A percentile compares a stretch with the other conserved stretches of the same genome.
Conservation (phyloP, 2,888 invertebrate genomes). For the Habrosyne pyritoides region DNA sequence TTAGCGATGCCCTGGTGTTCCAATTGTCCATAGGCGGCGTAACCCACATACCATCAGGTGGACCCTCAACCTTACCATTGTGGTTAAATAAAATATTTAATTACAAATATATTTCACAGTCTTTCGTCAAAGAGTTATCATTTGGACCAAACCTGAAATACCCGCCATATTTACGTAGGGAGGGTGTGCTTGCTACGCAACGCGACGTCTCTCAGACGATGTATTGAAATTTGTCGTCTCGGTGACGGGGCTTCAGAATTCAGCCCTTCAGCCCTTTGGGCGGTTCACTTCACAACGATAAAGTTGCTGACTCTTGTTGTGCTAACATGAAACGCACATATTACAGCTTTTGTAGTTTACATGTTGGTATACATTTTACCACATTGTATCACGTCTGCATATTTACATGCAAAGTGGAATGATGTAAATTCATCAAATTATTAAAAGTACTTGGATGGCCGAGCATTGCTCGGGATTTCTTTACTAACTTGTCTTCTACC, state of each 20-base stretch:
- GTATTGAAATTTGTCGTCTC: constrained; percentile 76
- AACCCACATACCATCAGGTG: no score
- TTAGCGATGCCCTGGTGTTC: no score
- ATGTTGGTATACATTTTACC: neutral
- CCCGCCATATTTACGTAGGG: constrained; percentile 61
- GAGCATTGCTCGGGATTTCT: no score
- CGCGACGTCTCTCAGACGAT: constrained; percentile 45
- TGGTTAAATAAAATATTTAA: no score
- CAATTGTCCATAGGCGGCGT: no score
- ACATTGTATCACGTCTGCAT: neutral
- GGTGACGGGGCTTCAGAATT: constrained; percentile 43
- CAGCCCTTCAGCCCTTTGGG: constrained; percentile 39
- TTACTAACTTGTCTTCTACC: no score
- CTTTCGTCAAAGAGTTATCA: constrained; percentile 9
- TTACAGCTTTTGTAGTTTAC: constrained; percentile 14
- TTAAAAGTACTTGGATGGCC: no score
- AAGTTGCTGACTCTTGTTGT: constrained; percentile 48
- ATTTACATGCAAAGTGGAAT: neutral
- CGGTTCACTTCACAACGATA: constrained; percentile 18
- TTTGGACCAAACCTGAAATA: constrained; percentile 41
- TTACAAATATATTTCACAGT: no score
- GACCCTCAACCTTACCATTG: no score
- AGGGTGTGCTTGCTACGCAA: constrained; percentile 35
- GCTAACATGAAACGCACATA: constrained; percentile 21
- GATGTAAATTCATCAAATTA: neutral